Conservation (phyloP, 2,113 vertebrate genomes). For the Lota lota region DNA sequence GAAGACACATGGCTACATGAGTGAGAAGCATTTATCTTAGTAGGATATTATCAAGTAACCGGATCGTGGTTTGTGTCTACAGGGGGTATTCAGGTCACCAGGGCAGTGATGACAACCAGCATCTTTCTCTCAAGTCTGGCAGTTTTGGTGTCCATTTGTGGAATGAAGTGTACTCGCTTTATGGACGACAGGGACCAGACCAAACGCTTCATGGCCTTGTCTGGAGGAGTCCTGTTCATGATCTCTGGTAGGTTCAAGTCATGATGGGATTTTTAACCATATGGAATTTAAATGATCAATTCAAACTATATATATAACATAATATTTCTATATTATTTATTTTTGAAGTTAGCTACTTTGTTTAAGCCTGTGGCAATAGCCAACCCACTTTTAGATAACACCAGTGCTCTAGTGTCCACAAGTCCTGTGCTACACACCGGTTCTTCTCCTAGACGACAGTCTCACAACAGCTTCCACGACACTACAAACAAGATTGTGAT, state of each 20-base stretch:
- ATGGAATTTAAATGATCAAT: not conserved
- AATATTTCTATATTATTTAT: no score
- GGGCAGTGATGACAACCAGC: conserved; percentile 82
- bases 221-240: conserved; percentile 80
- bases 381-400: no score
- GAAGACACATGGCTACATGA: no score
- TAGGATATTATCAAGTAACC: not conserved
- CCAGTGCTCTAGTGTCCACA: no score
- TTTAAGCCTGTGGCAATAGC: no score
- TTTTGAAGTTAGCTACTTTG: not conserved
- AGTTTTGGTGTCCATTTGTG: conserved; percentile 72
- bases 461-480: no score
- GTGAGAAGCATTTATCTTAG: no score
- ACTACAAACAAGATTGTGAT: no score
- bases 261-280: not conserved
- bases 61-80: not conserved
- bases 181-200: conserved; percentile 75
- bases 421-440: no score
- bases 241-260: conserved; percentile 74
- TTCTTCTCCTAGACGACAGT: no score
- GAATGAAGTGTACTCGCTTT: conserved; percentile 91
- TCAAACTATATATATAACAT: not conserved
- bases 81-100: conserved; percentile 82
- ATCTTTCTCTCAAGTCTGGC: conserved; percentile 79
- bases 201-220: conserved; percentile 77